Evolutionary conservation across 2,888 invertebrate genomes (phyloP), one percentile per base, ranked within the genome.

Genomic region (Cyaniris semiargus): DNA sequence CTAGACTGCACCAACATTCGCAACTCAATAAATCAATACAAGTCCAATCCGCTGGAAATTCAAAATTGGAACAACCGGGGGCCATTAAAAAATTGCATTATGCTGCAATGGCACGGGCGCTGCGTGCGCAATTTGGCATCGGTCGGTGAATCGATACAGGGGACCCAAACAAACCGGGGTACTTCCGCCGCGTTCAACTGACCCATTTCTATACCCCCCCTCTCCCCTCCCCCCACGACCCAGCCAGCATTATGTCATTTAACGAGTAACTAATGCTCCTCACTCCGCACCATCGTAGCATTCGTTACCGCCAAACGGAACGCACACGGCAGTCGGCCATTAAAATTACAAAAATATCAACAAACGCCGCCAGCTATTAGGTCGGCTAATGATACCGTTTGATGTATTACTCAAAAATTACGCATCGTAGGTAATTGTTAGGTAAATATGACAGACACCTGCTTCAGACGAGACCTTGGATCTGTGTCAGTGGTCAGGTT

Each of bases 81-180:
- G 34, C 15, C 27, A 70, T 48, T 15, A 77, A 78, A 75, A 76
- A 78, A 76, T 79, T 80, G 80, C 81, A 81, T 80, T 23, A 77
- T 78, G 76, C 80, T 82, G 81, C 82, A 80, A 80, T 79, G 79
- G 81, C 79, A 80, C 78, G 77, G 23, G 81, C 78, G 80, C 84
- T 90, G 91, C 90, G 91, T 88, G 90, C 92, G 91, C 92, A 90
- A 83, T 81, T 80, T 82, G 84, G 82, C 81, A 80, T 78, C 74
- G 78, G 78, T 79, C 79, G 77, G 76, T 75, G 85, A 89, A 91
- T 93, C 93, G 89, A 93, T 93, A 93, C 86, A 82, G 80, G 86
- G 84, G 90, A 93, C 93, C 93, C 93, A 93, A 93, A 93, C 93
- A 93, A 92, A 90, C 89, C 85, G 83, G 83, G 86, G 86, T 84